Base-by-base conservation (phyloP, 2,888 invertebrate species). In the Macrosoma leucophasiata region DNA sequence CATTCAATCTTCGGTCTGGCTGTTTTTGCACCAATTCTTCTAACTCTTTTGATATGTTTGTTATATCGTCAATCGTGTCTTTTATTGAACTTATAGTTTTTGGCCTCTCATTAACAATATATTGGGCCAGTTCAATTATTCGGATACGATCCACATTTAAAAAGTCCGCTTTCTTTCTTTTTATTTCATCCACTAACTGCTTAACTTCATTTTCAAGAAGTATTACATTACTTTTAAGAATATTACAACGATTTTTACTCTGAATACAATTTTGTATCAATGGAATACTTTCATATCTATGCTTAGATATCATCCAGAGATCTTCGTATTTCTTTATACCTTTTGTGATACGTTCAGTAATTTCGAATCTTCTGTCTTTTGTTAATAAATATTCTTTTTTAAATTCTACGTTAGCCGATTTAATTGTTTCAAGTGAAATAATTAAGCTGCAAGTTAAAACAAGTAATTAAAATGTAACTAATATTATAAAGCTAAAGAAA, bases 271-370 rank as follows among this genome's bases (percentile, higher is more conserved):
- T 62, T 49, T 73, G 60, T n/a, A 78, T 67, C 29, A 57, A 62
- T 17, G 68, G 68, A 33, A 78, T 60, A 37, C 60, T 74, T 52
- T 81, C 75, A 42, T 62, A 77, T 50, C 68, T 55, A 17, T 42
- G 53, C 49, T 78, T 75, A 32, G 63, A 55, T 31, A 55, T 45
- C 17, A 55, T 12, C 81, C 82, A 79, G 9, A 72, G 33, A 1
- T 60, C 48, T 47, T 81, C 74, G 43, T 77, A 76, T 47, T 68
- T 76, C 25, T 62, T 66, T 46, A 65, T 64, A 6, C 67, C 67
- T 4, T 41, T 48, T 13, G 52, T 46, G 3, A 68, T 52, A 22
- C 66, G 60, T 34, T 70, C 62, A 9, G 39, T 38, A 8, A 67
- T 50, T 33, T 68, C 60, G 3, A 18, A 19, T 31, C 63, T 69